Evolutionary conservation across 2,888 invertebrate species (phyloP).

Genomic region (Ypsolopha scabrella): DNA sequence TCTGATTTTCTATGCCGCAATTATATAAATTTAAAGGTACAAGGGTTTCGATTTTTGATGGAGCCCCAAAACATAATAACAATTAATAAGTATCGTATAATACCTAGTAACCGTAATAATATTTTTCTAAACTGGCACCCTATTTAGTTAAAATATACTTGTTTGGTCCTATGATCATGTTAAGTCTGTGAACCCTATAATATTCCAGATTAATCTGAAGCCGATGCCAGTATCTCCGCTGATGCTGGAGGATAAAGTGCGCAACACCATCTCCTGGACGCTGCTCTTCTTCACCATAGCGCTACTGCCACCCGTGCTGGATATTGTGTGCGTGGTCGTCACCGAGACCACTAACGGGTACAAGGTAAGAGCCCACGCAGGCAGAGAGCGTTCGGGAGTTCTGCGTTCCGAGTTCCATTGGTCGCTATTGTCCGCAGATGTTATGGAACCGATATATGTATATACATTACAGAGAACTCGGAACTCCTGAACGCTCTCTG

Average conservation of each 20-base stretch:
- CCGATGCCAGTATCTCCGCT: constrained; percentile 54
- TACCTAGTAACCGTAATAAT: too few species aligned
- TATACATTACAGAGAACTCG: too few species aligned
- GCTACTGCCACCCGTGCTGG: constrained; percentile 43
- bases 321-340: constrained; percentile 40
- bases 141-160: background rate
- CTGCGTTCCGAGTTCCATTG: too few species aligned
- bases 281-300: constrained; percentile 45
- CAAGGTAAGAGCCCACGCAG: constrained; percentile 37
- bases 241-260: constrained; percentile 37
- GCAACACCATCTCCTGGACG: constrained; percentile 31
- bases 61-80: too few species aligned
- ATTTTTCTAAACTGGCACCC: background rate
- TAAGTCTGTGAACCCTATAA: background rate
- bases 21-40: too few species aligned
- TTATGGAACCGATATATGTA: too few species aligned
- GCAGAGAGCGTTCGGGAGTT: too few species aligned
- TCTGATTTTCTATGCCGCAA: too few species aligned
- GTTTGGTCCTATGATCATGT: background rate
- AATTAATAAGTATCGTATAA: too few species aligned
- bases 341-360: constrained; percentile 32
- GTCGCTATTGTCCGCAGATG: too few species aligned
- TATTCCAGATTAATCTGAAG: constrained; percentile 31
- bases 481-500: too few species aligned
- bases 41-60: too few species aligned